Evolutionary conservation across 2,888 invertebrate genomes (phyloP).

Genomic region (Mimas tiliae): DNA sequence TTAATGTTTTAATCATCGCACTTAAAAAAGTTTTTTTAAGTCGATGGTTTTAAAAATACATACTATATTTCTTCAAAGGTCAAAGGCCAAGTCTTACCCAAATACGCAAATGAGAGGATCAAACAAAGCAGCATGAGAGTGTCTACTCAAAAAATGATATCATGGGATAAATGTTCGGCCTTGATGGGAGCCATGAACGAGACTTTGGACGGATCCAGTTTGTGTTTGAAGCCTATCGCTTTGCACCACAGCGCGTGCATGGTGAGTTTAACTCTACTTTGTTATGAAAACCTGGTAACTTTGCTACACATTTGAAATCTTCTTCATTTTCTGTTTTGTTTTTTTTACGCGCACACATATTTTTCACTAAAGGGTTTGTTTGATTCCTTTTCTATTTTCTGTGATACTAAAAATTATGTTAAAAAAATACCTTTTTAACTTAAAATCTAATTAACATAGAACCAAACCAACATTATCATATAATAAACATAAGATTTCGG

Average conservation of each 20-base stretch:
- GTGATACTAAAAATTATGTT: too few species aligned
- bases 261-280: conserved; percentile 49
- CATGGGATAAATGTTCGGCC: conserved; percentile 49
- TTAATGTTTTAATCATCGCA: too few species aligned
- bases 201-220: conserved; percentile 48
- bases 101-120: conserved; percentile 60
- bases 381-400: not conserved
- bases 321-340: conserved; percentile 9
- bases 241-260: conserved; percentile 63
- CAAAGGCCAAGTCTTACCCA: conserved; percentile 53
- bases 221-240: conserved; percentile 63
- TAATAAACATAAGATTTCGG: too few species aligned
- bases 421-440: too few species aligned
- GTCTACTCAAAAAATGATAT: conserved; percentile 63
- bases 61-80: conserved; percentile 44
- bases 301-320: conserved; percentile 18
- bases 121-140: conserved; percentile 65
- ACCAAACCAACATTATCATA: too few species aligned
- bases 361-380: not conserved
- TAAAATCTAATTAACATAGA: too few species aligned
- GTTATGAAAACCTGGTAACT: conserved; percentile 28
- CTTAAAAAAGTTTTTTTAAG: too few species aligned
- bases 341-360: not conserved
- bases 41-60: too few species aligned
- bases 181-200: conserved; percentile 44